Base-by-base conservation (phyloP, 2,797 vertebrate species). In the Erpetoichthys calabaricus region DNA sequence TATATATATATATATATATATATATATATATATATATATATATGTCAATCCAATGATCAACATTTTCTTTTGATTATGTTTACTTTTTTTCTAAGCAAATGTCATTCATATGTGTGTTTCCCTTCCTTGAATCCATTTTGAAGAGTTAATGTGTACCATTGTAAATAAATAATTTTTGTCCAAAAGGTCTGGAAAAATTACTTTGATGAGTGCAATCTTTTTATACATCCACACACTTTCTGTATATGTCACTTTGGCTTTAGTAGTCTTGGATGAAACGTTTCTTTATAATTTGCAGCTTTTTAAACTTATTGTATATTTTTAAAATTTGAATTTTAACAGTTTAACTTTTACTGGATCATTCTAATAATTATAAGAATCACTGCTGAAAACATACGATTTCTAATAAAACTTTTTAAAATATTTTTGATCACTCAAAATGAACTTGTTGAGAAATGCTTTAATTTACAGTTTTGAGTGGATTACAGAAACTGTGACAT, bases 131-230 rank as follows among this genome's bases (percentile, higher is more conserved):
- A 90, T 91, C 86, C 85, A 86, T 78, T 87, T 89, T 89, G 87
- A 86, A 94, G 87, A 90, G 87, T 90, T 88, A 90, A 91, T 92
- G 90, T 94, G 90, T 86, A 90, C 91, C 25, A 87, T 89, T 95
- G 91, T 94, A 94, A 94, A 97, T 84, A 81, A 82, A 84, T 91
- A 89, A 86, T 88, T 91, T 92, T 93, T 86, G 56, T 9, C 51
- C 41, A 2, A 49, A 49, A 49, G 41, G 41, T 81, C 87, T 91
- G 89, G 86, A 91, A 91, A 89, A 88, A 90, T 85, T 85, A 87
- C 84, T 87, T 25, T 25, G 25, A 25, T 25, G 25, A 83, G 84
- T 87, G 78, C 73, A 77, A 84, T 82, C 82, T 80, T 67, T 82
- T 82, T 77, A 78, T 85, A 84, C 81, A 84, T 25, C 25, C 25